Base-by-base conservation (phyloP, 1,140 invertebrate genomes). In the Colletes gigas region DNA sequence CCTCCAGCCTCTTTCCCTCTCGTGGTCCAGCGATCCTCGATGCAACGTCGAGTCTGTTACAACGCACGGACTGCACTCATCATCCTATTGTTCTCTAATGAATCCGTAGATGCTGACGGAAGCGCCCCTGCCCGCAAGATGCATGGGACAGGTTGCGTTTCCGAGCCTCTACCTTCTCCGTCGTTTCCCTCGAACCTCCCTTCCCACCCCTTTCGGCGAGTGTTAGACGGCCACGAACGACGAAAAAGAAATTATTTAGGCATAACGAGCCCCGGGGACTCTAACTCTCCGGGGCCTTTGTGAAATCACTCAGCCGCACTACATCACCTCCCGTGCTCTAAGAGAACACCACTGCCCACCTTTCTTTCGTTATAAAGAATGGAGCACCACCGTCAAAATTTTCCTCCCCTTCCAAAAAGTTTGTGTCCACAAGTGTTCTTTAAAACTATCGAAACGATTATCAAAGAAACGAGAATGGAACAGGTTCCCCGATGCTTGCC, bases 71-170 rank as follows among this genome's bases (percentile, higher is more conserved):
- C 84, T 82, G 84, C 82, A 89, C 90, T 92, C 90, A 91, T 93
- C 90, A 90, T 92, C 89, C 91, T 89, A 93, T 93, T 93, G 91
- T 93, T 92, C 92, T 92, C 90, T 93, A 93, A 93, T 93, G 92
- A 92, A 93, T 92, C 90, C 90, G 89, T 92, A 91, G 91, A 91
- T 89, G 89, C 91, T 92, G 91, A 92, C 90, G 91, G 92, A 93
- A 92, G 90, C 90, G 82, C 73, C 78, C 79, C 71, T 73, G 80
- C 85, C 70, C 79, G 69, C 78, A 88, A 91, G 89, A 90, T 88
- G 82, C 88, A 90, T 88, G 84, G 85, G 81, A 90, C 90, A 88
- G 85, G 88, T 91, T 87, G 84, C 82, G 75, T 84, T 84, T 87
- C 82, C 78, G 19, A 55, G 83, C 60, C 63, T 74, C 81, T 79